A percentile compares a stretch with the other conserved stretches of the same genome.
Evolutionary conservation across 2,888 invertebrate species (phyloP).

Genomic region (Metacarcinus magister): DNA sequence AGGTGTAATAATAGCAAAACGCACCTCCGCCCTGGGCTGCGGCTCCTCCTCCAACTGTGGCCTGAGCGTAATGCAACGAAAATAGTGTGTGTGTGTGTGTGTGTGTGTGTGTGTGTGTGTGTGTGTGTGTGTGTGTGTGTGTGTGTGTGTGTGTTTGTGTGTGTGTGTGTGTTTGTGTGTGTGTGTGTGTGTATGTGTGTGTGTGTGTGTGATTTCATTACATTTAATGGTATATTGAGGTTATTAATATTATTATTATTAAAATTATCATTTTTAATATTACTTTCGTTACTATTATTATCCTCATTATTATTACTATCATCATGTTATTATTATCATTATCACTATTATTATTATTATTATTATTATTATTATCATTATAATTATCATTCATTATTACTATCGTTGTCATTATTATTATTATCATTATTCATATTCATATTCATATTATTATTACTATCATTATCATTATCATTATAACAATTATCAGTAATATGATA

Average conservation of each 20-base stretch:
- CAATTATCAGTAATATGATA: too few relatives aligned
- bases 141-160: slow-evolving; percentile 1
- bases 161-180: not conserved
- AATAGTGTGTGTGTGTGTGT: not conserved
- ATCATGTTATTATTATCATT: too few relatives aligned
- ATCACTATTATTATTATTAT: too few relatives aligned
- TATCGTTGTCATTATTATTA: too few relatives aligned
- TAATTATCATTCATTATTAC: not conserved
- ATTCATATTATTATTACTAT: not conserved
- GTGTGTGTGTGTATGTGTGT: too few relatives aligned
- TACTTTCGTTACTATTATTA: too few relatives aligned
- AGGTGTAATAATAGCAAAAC: not conserved
- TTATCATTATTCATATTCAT: not conserved
- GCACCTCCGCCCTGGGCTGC: not conserved
- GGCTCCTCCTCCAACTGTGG: not conserved
- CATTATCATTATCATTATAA: not conserved
- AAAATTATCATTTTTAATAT: too few relatives aligned
- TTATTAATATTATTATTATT: too few relatives aligned
- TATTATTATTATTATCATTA: too few relatives aligned
- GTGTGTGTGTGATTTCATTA: too few relatives aligned
- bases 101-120: slow-evolving; percentile 22
- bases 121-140: too few relatives aligned
- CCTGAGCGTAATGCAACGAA: not conserved
- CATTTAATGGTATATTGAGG: not conserved
- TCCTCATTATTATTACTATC: too few relatives aligned